Evolutionary conservation across 1,140 invertebrate genomes (phyloP), one percentile per base, ranked within the genome.

Genomic region (Harlomillsia oculata): DNA sequence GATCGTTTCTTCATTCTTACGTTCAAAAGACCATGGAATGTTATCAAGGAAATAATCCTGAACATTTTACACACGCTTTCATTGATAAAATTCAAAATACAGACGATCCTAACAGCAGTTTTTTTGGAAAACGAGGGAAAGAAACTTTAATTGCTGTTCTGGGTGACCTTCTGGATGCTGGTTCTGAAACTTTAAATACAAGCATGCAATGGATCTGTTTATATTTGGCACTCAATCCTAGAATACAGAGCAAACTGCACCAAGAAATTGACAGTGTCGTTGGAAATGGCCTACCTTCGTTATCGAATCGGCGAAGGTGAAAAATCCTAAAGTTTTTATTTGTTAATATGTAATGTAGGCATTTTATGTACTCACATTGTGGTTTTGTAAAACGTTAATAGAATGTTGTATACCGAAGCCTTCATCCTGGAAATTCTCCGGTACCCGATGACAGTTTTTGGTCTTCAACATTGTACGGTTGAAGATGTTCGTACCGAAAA

Each of bases 401-500:
- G 28, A 25, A 32, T 52, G 39, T 29, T 25, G 14, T 52, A 40
- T n/a, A 5, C 34, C 1, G 39, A 39, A 13, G 39, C 36, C 21
- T 8, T 32, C 18, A 50, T 50, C 8, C 1, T 9, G 26, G 46
- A 50, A n/a, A 20, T 36, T 2, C 5, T 50, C 5, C 46, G 46
- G 8, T 23, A 25, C 8, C 5, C 16, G n/a, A n/a, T 25, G 18
- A 2, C 45, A 13, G 25, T 26, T 9, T 54, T 53, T 28, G 29
- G 16, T 16, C 23, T 43, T 11, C 21, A 39, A 2, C 29, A 37
- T 11, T 62, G 68, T 29, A 52, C 65, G 5, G 53, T 45, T 8
- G 40, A 70, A 13, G 40, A 56, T 6, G 13, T 8, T 2, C 16
- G 30, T 2, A 28, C 30, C 23, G n/a, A 45, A 3, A 68, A 70